Percentiles rank a stretch among this genome's conserved stretches.
phyloP scores from a whole-genome alignment of 2,797 vertebrate species.

The Lates japonicus region DNA sequence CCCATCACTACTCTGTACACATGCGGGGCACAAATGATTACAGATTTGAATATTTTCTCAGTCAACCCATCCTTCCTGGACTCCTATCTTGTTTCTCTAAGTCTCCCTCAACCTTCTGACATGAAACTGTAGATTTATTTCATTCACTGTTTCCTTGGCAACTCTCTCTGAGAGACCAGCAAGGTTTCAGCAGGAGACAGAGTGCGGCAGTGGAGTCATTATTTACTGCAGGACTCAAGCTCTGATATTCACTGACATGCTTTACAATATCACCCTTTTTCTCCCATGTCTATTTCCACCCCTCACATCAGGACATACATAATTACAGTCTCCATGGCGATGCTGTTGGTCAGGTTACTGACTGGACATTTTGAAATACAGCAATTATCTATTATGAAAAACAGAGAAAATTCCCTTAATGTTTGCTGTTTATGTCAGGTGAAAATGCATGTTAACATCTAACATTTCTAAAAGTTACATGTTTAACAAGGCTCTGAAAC shows the following conservation, averaged over 20 bases:
- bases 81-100: constrained; percentile 62
- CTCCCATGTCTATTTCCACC: constrained; percentile 73
- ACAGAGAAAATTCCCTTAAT: constrained; percentile 23
- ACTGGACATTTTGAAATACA: constrained; percentile 73
- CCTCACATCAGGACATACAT: constrained; percentile 79
- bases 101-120: constrained; percentile 75
- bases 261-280: constrained; percentile 69
- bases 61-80: constrained; percentile 42
- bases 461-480: background rate
- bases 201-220: constrained; percentile 78
- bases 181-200: constrained; percentile 80
- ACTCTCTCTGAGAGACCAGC: constrained; percentile 76
- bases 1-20: constrained; percentile 1
- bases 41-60: constrained; percentile 51
- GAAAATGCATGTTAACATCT: constrained; percentile 19
- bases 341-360: constrained; percentile 67
- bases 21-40: constrained; percentile 41
- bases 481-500: constrained; percentile 13
- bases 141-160: constrained; percentile 87
- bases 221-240: constrained; percentile 84
- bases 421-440: constrained; percentile 36
- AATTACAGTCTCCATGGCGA: constrained; percentile 87
- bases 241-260: constrained; percentile 81
- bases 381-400: constrained; percentile 67
- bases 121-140: constrained; percentile 81